These are phyloP conservation scores for Rhabdomys pumilio DNA, from an alignment of 2,797 vertebrate species.

Conservation along the genomic window DNA sequence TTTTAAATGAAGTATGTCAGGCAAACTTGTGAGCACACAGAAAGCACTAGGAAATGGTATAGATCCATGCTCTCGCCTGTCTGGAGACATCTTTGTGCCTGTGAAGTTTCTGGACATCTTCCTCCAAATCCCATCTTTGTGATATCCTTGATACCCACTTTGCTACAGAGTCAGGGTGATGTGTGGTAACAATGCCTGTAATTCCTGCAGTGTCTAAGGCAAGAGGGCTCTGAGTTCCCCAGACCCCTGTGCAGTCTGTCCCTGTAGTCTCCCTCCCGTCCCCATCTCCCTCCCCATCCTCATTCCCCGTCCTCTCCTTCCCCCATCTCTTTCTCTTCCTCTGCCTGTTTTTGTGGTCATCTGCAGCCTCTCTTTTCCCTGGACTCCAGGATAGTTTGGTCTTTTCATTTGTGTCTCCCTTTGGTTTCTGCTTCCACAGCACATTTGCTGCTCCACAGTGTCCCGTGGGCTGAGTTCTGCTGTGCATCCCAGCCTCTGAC, in stretches of 20 bases:
- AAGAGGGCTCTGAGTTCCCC: neutral
- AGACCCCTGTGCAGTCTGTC: neutral
- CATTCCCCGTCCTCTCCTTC: too few species aligned
- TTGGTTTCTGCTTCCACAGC: neutral
- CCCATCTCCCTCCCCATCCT: too few species aligned
- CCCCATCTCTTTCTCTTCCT: neutral
- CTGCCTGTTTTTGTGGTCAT: neutral
- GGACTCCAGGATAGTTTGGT: neutral
- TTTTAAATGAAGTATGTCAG: constrained; percentile 37
- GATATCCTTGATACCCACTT: neutral
- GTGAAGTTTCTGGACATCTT: neutral
- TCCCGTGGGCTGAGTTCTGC: neutral
- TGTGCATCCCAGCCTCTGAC: neutral
- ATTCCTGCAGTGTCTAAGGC: neutral
- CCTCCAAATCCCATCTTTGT: neutral
- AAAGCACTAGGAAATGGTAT: neutral
- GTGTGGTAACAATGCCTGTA: too few species aligned
- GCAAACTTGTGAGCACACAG: neutral
- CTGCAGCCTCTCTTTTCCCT: neutral
- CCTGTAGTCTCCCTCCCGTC: neutral
- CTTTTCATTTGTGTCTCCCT: neutral
- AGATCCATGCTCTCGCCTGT: neutral
- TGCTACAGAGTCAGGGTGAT: neutral
- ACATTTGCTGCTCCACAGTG: neutral
- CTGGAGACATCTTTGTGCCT: neutral